phyloP scores from a whole-genome alignment of 2,797 vertebrate genomes.

The Cyprinella venusta region DNA sequence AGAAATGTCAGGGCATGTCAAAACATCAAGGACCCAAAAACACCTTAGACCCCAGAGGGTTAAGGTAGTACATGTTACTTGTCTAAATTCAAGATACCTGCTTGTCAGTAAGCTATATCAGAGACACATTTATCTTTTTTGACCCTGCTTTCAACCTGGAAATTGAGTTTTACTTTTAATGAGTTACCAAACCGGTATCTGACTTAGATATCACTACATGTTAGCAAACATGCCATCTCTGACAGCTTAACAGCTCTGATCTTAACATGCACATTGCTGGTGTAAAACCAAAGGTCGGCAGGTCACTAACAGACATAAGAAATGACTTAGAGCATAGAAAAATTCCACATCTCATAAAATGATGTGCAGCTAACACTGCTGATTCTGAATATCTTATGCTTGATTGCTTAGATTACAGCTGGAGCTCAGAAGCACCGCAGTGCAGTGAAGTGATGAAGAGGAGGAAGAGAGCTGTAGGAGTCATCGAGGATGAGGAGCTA shows the following conservation, averaged over 20 bases:
- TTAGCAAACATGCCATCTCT: slow-evolving; percentile 41
- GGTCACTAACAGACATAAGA: slow-evolving; percentile 44
- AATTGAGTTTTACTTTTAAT: slow-evolving; percentile 74
- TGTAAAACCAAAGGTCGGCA: slow-evolving; percentile 50
- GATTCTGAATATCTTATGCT: slow-evolving; percentile 17
- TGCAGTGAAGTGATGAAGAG: slow-evolving; percentile 44
- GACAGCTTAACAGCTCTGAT: slow-evolving; percentile 11
- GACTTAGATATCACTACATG: slow-evolving; percentile 14
- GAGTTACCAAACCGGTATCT: slow-evolving; percentile 57
- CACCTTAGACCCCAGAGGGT: too few relatives aligned
- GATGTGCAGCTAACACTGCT: background rate
- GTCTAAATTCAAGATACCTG: background rate
- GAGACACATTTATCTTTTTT: background rate
- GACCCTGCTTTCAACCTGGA: slow-evolving; percentile 5
- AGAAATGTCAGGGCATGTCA: too few relatives aligned
- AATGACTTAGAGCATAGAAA: slow-evolving; percentile 45
- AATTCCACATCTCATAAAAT: slow-evolving; percentile 37
- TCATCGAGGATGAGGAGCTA: slow-evolving; percentile 67
- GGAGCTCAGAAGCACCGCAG: slow-evolving; percentile 8
- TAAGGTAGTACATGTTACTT: background rate
- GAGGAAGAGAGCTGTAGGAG: slow-evolving; percentile 60
- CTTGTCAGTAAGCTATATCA: background rate
- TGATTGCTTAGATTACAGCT: slow-evolving; percentile 21
- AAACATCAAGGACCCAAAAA: too few relatives aligned
- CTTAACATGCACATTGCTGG: slow-evolving; percentile 42